These are phyloP conservation scores for Peromyscus leucopus DNA, from an alignment of 2,113 vertebrate species.

Conservation along the genomic window DNA sequence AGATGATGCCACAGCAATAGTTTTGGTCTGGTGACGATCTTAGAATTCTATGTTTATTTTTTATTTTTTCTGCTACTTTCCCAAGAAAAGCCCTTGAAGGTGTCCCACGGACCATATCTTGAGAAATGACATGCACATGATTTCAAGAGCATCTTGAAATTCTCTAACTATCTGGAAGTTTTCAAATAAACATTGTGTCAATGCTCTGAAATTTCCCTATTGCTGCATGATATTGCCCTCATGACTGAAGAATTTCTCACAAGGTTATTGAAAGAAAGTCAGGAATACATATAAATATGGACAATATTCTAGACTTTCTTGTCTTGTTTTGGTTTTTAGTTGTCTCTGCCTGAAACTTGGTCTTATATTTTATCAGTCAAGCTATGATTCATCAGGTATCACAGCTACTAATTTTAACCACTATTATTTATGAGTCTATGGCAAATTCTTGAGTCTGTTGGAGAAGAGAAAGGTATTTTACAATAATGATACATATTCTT, in stretches of 20 bases:
- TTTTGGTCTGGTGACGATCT: neutral
- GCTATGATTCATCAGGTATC: neutral
- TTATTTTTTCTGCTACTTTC: neutral
- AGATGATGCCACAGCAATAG: neutral
- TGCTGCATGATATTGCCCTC: neutral
- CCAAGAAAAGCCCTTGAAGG: neutral
- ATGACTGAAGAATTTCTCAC: neutral
- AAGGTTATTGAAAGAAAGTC: neutral
- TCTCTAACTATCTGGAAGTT: neutral
- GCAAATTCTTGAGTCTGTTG: neutral
- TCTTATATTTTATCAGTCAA: neutral
- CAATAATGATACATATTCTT: neutral
- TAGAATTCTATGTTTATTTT: neutral
- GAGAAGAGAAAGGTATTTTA: neutral
- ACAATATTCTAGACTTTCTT: neutral
- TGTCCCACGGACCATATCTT: constrained; percentile 15
- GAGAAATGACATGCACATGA: neutral
- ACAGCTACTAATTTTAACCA: neutral
- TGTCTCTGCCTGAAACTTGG: neutral
- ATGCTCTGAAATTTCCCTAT: constrained; percentile 42
- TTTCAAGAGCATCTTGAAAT: neutral
- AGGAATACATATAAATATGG: neutral
- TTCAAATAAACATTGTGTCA: constrained; percentile 1
- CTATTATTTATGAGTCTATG: neutral
- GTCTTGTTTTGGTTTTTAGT: neutral